These are phyloP conservation scores for Liasis olivaceus DNA, from an alignment of 2,797 vertebrate genomes.

Conservation along the genomic window DNA sequence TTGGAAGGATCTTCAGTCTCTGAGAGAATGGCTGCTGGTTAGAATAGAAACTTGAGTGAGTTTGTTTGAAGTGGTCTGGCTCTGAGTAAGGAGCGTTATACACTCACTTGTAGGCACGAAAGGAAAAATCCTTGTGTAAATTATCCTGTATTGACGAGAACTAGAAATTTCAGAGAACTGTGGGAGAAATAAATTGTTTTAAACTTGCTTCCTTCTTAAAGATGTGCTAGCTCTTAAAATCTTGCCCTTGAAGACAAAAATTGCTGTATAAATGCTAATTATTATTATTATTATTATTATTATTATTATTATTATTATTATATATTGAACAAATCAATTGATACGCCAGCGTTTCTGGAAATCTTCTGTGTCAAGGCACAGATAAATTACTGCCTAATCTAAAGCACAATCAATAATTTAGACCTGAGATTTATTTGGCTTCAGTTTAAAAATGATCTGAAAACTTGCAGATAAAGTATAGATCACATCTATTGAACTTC, in stretches of 20 bases:
- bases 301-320: accelerated
- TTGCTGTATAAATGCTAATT: not conserved
- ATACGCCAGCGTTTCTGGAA: not conserved
- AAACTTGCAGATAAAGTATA: not conserved
- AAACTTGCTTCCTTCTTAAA: not conserved
- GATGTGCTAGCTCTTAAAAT: not conserved
- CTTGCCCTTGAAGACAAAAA: not conserved
- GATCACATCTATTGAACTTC: not conserved
- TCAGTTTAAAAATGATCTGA: slow-evolving; percentile 33
- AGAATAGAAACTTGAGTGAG: not conserved
- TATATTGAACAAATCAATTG: not conserved
- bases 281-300: accelerated
- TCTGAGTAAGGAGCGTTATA: not conserved
- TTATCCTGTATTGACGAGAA: slow-evolving; percentile 1
- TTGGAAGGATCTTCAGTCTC: not conserved
- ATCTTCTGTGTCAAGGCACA: not conserved
- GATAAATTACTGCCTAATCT: slow-evolving; percentile 4
- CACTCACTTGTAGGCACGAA: not conserved
- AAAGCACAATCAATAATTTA: slow-evolving; percentile 24
- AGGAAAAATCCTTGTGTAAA: not conserved
- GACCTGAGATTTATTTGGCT: not conserved
- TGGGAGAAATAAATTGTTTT: slow-evolving; percentile 18
- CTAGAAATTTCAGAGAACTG: not conserved
- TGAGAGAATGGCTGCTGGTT: not conserved
- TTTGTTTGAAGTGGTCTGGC: not conserved